Evolutionary conservation across 2,113 vertebrate species (phyloP).

Genomic region (Gorilla gorilla): DNA sequence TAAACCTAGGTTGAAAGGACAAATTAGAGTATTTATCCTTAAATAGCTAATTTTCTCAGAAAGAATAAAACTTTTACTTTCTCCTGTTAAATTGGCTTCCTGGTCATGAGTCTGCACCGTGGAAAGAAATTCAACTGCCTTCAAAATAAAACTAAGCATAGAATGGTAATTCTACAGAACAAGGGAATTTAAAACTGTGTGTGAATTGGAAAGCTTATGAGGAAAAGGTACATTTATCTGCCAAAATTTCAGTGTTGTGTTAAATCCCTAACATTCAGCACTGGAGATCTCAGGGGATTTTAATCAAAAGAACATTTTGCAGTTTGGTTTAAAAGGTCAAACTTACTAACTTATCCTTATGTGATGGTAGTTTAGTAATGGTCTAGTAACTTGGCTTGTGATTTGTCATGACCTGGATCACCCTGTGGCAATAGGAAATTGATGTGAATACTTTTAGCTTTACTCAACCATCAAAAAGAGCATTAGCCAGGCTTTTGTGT

Average conservation of each 20-base stretch:
- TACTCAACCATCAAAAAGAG: constrained; percentile 68
- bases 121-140: constrained; percentile 56
- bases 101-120: constrained; percentile 53
- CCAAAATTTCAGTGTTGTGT: constrained; percentile 70
- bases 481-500: constrained; percentile 47
- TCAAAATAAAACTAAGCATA: constrained; percentile 54
- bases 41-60: constrained; percentile 64
- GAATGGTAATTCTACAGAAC: constrained; percentile 67
- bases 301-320: constrained; percentile 78
- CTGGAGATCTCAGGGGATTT: constrained; percentile 62
- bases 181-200: constrained; percentile 61
- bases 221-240: constrained; percentile 73
- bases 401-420: constrained; percentile 69
- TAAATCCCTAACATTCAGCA: constrained; percentile 73
- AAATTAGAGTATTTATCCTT: constrained; percentile 71
- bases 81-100: constrained; percentile 61
- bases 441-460: constrained; percentile 62
- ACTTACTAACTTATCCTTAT: constrained; percentile 71
- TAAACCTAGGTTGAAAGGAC: constrained; percentile 3
- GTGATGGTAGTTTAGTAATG: constrained; percentile 72
- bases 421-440: constrained; percentile 68
- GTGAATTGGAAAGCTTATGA: constrained; percentile 69
- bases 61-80: constrained; percentile 67
- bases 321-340: constrained; percentile 79
- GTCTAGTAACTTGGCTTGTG: constrained; percentile 70